Percentiles rank a stretch among this genome's conserved stretches.
phyloP scores from a whole-genome alignment of 1,140 invertebrate species.

The Berghia stephanieae region DNA sequence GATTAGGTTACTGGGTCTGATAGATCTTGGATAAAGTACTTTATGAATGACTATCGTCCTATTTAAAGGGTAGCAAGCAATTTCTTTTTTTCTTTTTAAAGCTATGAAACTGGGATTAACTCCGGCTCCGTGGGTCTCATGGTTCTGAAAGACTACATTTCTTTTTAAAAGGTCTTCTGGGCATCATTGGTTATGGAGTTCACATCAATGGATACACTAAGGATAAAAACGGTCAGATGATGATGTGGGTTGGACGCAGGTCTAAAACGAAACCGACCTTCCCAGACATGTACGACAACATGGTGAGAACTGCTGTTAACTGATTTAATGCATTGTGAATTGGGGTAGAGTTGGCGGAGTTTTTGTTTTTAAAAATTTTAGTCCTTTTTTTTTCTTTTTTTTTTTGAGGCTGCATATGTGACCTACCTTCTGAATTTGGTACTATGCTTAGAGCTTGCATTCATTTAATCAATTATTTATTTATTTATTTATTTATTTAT shows the following conservation, averaged over 20 bases:
- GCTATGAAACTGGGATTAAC: not conserved
- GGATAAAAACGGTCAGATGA: conserved; percentile 75
- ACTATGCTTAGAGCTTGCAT: no score
- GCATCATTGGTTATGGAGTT: conserved; percentile 91
- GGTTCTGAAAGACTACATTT: not conserved
- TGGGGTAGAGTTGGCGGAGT: no score
- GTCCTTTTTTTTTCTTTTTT: not conserved
- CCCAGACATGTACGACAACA: conserved; percentile 94
- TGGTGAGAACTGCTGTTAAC: conserved; percentile 70
- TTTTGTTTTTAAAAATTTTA: not conserved
- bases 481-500: no score
- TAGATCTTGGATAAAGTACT: not conserved
- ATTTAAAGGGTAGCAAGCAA: no score
- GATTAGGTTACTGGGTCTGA: no score
- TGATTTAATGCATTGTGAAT: not conserved
- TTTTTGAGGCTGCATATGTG: not conserved
- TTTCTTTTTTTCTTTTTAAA: not conserved
- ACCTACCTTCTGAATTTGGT: not conserved
- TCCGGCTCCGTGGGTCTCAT: not conserved
- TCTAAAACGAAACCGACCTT: conserved; percentile 92
- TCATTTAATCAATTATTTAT: no score
- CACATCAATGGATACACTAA: conserved; percentile 93
- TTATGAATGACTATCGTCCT: not conserved
- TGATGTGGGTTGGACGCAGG: conserved; percentile 92
- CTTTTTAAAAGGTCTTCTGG: conserved; percentile 76